These are phyloP conservation scores for Ciconia boyciana DNA, from an alignment of 2,113 vertebrate species.

Conservation along the genomic window DNA sequence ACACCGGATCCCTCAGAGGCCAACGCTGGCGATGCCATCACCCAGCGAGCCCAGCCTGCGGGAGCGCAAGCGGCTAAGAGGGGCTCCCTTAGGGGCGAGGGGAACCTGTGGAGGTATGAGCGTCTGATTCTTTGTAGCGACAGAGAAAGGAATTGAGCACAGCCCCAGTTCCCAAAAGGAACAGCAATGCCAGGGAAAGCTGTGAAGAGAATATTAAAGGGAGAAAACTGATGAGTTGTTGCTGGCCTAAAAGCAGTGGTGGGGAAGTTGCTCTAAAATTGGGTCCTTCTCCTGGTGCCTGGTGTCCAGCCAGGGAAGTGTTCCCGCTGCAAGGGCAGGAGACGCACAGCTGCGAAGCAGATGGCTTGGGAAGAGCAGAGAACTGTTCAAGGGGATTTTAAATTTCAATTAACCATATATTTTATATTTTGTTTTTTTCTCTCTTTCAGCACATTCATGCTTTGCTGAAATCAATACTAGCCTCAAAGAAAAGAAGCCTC, in stretches of 20 bases:
- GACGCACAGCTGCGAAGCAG: not conserved
- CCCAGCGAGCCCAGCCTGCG: not conserved
- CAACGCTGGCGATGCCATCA: fast-evolving
- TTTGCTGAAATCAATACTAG: not conserved
- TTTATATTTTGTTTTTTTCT: not conserved
- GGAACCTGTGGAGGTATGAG: not conserved
- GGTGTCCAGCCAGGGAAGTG: not conserved
- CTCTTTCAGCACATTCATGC: not conserved
- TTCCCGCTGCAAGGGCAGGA: not conserved
- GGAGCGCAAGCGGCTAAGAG: not conserved
- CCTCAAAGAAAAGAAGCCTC: not conserved
- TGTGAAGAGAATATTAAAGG: not conserved
- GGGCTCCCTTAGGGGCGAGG: not conserved
- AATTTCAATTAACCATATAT: not conserved
- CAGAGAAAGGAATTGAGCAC: not conserved
- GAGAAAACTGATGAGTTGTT: not conserved
- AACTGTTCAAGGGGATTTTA: not conserved
- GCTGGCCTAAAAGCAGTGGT: not conserved
- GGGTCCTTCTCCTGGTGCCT: not conserved
- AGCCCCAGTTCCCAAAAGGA: not conserved
- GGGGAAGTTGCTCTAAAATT: not conserved
- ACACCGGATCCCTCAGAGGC: not conserved
- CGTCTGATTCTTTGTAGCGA: not conserved
- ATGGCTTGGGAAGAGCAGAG: not conserved
- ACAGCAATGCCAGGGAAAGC: not conserved